These are phyloP conservation scores for Montipora efflorescens DNA, from an alignment of 64 coral and sea anemone genomes.

Conservation along the genomic window DNA sequence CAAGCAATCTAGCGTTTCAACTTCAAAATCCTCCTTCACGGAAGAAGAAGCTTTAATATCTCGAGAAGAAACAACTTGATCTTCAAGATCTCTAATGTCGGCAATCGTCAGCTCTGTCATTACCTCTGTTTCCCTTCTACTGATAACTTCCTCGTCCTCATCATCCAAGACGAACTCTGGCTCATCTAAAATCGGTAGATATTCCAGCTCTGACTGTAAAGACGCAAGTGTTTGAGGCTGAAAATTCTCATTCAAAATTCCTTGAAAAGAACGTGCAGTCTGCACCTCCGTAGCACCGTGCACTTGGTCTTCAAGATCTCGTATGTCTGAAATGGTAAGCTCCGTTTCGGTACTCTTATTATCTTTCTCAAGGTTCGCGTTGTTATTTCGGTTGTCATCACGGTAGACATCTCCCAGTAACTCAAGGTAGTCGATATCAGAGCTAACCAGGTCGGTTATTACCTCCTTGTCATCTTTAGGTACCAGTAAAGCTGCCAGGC, in stretches of 20 bases:
- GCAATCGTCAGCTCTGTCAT: conserved; percentile 36
- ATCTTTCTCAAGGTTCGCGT: not conserved
- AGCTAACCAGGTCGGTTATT: conserved; percentile 17
- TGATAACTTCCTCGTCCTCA: not conserved
- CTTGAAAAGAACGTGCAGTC: not conserved
- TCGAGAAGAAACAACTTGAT: not conserved
- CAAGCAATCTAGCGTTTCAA: conserved; percentile 7
- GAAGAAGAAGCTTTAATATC: not conserved
- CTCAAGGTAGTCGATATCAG: conserved; percentile 41
- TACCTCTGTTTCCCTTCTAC: not conserved
- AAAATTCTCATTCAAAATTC: not conserved
- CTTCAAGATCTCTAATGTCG: conserved; percentile 40
- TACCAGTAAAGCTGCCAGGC: conserved; percentile 7
- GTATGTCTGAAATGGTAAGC: conserved; percentile 6
- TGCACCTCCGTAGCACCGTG: not conserved
- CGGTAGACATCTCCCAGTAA: not conserved
- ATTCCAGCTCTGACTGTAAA: conserved; percentile 31
- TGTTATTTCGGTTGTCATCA: not conserved
- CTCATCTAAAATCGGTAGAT: conserved; percentile 24
- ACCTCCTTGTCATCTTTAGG: conserved; percentile 50
- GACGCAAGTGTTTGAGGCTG: not conserved
- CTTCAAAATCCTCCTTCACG: not conserved
- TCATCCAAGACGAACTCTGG: conserved; percentile 36
- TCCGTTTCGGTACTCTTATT: conserved; percentile 15
- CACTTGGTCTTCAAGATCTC: conserved; percentile 48